Percentiles rank a stretch among this genome's conserved stretches.
These are phyloP conservation scores for Rhipidura dahli DNA, from an alignment of 2,113 vertebrate species.

Conservation along the genomic window DNA sequence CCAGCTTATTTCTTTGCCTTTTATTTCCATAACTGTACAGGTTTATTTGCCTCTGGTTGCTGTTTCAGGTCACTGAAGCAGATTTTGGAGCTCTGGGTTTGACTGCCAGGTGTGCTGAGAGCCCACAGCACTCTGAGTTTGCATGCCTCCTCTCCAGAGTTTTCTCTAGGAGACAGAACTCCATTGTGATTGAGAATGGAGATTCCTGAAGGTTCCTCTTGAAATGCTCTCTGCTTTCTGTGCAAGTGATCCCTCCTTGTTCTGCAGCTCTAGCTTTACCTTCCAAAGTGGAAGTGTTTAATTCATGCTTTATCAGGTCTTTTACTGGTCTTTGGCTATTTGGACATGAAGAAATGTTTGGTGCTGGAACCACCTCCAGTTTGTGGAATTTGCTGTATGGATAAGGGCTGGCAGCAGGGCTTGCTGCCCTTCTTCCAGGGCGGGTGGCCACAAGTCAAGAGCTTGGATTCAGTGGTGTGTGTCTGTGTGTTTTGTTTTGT, in stretches of 20 bases:
- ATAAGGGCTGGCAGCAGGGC: background rate
- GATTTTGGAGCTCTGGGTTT: background rate
- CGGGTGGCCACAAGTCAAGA: background rate
- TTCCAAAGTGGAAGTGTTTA: background rate
- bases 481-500: background rate
- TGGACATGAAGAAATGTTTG: background rate
- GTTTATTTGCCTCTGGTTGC: background rate
- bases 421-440: background rate
- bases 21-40: background rate
- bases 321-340: background rate
- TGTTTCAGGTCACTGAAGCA: background rate
- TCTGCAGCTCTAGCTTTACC: background rate
- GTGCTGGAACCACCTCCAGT: background rate
- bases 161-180: background rate
- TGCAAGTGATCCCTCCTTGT: background rate
- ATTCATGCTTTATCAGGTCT: background rate
- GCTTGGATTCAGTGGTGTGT: background rate
- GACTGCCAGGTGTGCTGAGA: background rate
- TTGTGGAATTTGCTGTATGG: background rate
- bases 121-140: accelerated
- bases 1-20: background rate
- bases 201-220: background rate
- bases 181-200: background rate
- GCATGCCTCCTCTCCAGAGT: background rate
- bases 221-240: background rate